Conservation (phyloP, 1,140 invertebrate genomes). For the Radopholus similis region DNA sequence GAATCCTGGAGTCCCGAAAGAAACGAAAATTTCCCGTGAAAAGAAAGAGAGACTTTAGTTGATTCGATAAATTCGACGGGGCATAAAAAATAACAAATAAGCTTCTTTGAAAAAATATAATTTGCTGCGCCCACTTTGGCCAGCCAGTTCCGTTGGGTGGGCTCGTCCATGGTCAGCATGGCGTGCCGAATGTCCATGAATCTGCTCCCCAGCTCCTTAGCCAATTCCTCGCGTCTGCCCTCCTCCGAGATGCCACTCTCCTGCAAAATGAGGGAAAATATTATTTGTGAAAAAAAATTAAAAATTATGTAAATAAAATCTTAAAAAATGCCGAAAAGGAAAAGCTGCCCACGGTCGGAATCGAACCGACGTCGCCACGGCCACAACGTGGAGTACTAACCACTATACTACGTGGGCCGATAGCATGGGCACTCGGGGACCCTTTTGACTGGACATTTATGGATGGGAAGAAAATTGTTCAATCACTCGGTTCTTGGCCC, state of each 20-base stretch:
- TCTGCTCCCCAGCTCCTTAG: conserved; percentile 36
- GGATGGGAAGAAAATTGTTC: too few species aligned
- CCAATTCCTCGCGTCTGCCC: conserved; percentile 17
- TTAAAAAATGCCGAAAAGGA: too few species aligned
- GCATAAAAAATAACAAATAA: too few species aligned
- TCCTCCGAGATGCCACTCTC: conserved; percentile 17
- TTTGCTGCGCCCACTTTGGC: conserved; percentile 24
- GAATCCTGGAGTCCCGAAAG: not conserved
- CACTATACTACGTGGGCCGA: conserved; percentile 56
- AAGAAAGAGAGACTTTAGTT: not conserved
- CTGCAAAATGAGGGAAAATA: too few species aligned
- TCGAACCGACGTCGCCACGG: conserved; percentile 56
- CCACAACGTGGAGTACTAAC: conserved; percentile 59
- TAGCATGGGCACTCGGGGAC: too few species aligned
- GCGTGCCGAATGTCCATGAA: conserved; percentile 49
- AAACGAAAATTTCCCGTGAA: not conserved
- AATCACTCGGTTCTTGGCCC: too few species aligned
- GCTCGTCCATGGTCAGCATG: conserved; percentile 47
- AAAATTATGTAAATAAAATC: too few species aligned
- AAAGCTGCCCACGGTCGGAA: too few species aligned
- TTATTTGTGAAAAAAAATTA: too few species aligned
- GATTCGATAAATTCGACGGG: conserved; percentile 8
- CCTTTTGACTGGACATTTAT: too few species aligned
- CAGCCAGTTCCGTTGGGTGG: conserved; percentile 37
- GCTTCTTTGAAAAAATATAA: not conserved